These are phyloP conservation scores for Trachythela sp. DNA, from an alignment of 64 coral and sea anemone genomes.

Conservation along the genomic window DNA sequence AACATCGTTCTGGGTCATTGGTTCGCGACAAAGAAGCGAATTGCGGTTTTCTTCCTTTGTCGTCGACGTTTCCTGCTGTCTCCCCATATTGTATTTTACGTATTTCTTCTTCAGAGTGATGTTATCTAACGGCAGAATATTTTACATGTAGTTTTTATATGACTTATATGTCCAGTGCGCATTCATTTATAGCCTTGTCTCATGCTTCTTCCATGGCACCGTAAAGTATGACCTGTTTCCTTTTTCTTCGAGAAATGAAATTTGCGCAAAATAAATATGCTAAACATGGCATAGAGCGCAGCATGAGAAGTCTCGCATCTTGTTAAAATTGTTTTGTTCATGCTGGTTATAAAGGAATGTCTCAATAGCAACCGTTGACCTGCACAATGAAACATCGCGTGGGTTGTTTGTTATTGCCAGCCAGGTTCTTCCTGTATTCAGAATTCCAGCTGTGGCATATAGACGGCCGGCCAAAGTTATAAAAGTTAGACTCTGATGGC, in stretches of 20 bases:
- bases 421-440: background rate
- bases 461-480: too few relatives aligned
- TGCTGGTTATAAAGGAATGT: background rate
- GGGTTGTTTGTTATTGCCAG: background rate
- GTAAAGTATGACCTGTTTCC: too few relatives aligned
- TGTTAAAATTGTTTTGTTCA: background rate
- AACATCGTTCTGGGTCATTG: constrained; percentile 1
- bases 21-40: background rate
- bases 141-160: background rate
- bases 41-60: background rate
- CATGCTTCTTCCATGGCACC: too few relatives aligned
- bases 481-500: too few relatives aligned
- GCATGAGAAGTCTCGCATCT: background rate
- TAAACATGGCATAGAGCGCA: background rate
- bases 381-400: constrained; percentile 19
- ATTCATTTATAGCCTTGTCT: too few relatives aligned
- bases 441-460: background rate
- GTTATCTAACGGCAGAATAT: background rate
- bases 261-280: too few relatives aligned
- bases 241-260: too few relatives aligned
- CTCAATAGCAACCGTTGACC: background rate
- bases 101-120: too few relatives aligned
- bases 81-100: background rate
- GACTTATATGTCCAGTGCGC: too few relatives aligned
- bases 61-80: background rate